Percentiles rank a stretch among this genome's conserved stretches.
phyloP scores from a whole-genome alignment of 2,888 invertebrate species.

The Catocala sponsa region DNA sequence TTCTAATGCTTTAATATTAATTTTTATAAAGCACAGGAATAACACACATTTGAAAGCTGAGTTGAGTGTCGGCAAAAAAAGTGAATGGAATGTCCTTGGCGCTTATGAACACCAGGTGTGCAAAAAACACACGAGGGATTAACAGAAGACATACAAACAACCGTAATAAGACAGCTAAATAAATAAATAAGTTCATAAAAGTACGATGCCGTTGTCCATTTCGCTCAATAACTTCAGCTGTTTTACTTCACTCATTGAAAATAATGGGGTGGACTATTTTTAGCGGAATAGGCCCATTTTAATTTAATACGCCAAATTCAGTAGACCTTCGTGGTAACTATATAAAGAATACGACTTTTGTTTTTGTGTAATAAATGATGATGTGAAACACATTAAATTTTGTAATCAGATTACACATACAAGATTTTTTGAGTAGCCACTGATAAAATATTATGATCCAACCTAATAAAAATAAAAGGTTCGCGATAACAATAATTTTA shows the following conservation, averaged over 20 bases:
- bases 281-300: background rate
- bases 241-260: constrained; percentile 2
- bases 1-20: too few relatives aligned
- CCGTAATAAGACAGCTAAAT: background rate
- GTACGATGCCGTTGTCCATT: constrained; percentile 1
- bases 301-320: background rate
- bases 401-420: constrained; percentile 51
- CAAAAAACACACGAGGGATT: too few relatives aligned
- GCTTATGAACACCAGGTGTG: too few relatives aligned
- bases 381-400: background rate
- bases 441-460: constrained; percentile 78
- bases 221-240: background rate
- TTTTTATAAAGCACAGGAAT: too few relatives aligned
- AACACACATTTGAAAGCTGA: too few relatives aligned
- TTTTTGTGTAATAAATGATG: too few relatives aligned
- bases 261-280: constrained; percentile 8
- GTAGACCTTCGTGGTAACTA: background rate
- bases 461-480: constrained; percentile 83
- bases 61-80: too few relatives aligned
- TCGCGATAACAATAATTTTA: constrained; percentile 85
- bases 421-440: constrained; percentile 60
- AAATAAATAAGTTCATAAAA: constrained; percentile 5
- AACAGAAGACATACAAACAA: too few relatives aligned
- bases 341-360: too few relatives aligned
- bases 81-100: too few relatives aligned